Percentiles rank a stretch among this genome's conserved stretches.
Conservation (phyloP, 2,113 vertebrate genomes). For the Mesocricetus auratus region DNA sequence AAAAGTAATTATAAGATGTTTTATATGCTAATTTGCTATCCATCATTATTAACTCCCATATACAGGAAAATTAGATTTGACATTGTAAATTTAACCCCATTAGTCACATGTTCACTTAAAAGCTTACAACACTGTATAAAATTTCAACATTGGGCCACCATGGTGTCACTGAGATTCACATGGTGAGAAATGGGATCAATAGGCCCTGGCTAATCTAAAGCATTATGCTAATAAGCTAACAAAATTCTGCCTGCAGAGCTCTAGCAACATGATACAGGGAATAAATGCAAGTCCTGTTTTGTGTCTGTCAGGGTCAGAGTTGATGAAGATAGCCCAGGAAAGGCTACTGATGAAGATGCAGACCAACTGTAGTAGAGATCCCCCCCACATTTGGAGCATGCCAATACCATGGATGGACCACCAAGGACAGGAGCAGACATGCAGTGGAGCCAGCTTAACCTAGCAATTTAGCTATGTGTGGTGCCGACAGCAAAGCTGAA, state of each 20-base stretch:
- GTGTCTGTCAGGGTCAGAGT: too few relatives aligned
- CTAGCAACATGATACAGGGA: neutral
- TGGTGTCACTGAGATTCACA: neutral
- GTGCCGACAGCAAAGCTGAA: too few relatives aligned
- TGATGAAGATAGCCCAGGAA: too few relatives aligned
- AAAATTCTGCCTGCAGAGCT: neutral
- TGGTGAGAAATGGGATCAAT: neutral
- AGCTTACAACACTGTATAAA: neutral
- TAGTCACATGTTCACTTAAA: slow-evolving; percentile 13
- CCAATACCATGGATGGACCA: too few relatives aligned
- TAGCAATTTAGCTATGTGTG: too few relatives aligned
- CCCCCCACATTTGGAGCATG: too few relatives aligned
- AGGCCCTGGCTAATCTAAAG: neutral
- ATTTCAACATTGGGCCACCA: neutral
- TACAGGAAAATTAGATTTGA: slow-evolving; percentile 64
- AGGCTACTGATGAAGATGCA: too few relatives aligned
- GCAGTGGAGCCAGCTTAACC: too few relatives aligned
- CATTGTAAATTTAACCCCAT: slow-evolving; percentile 27
- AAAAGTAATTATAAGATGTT: slow-evolving; percentile 57
- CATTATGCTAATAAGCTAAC: neutral
- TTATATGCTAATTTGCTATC: slow-evolving; percentile 21
- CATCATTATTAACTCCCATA: slow-evolving; percentile 51
- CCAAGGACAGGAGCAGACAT: too few relatives aligned
- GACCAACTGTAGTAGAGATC: too few relatives aligned
- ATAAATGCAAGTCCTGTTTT: neutral